Evolutionary conservation across 2,888 invertebrate genomes (phyloP), one percentile per base, ranked within the genome.

Genomic region (Entomobrya multifasciata): DNA sequence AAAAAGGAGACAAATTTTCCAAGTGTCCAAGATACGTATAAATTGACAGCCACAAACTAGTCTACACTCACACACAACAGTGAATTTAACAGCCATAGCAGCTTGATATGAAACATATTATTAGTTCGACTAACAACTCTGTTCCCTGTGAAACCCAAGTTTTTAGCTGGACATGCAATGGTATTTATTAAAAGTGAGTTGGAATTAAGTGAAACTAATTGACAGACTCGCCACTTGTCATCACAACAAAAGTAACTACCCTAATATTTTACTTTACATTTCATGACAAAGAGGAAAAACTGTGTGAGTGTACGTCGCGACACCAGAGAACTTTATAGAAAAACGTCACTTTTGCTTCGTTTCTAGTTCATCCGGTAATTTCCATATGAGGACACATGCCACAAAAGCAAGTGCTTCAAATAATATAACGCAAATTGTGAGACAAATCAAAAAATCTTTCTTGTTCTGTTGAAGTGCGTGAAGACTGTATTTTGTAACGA

Each of bases 201-300:
- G 47, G 30, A 49, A 72, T 81, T 72, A 81, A 81, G 81, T 72
- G 72, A 81, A 72, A 57, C 81, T 81, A 81, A 81, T 81, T 81
- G 81, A 81, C 81, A 81, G 81, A 81, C 81, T 49, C 47, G n/a
- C 44, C 36, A 36, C 36, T 49, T 49, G 70, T 70, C n/a, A 13
- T 70, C 47, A 22, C 70, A 25, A 22, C 44, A 67, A 67, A 25
- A 27, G 15, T 47, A 57, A 44, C 65, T 67, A 41, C 41, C 36
- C 15, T 62, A 11, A 1, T 25, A 62, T 36, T n/a, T 8, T 62
- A 62, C 62, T 0, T 8, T 15, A 1, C n/a, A 27, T 4, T 30
- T 30, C 8, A 67, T 20, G 20, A 55, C 41, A 78, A 62, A 10
- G 36, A 36, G 15, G 10, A 70, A 72, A 72, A 22, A 55, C 8